Evolutionary conservation across 1,140 invertebrate genomes (phyloP), one percentile per base, ranked within the genome.

Genomic region (Belonocnema kinseyi): DNA sequence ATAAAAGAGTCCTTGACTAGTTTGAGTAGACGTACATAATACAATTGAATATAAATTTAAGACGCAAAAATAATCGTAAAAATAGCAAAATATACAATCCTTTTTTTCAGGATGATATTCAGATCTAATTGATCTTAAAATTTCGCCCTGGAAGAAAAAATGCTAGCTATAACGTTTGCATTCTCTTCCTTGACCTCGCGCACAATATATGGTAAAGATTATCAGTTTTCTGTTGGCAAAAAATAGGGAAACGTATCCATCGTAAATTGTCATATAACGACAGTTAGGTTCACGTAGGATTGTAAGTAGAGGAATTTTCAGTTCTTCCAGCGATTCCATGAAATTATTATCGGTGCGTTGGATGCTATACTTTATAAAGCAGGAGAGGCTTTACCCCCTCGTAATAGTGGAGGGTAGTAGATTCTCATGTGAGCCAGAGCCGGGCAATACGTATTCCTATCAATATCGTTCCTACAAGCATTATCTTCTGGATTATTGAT

Each of bases 401-500:
- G 26, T 73, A 74, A 72, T 40, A 51, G 50, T 21, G 73, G 72
- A 56, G 54, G 61, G 56, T 73, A 81, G 73, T 80, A 84, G 73
- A 84, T 84, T 80, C 77, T 82, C 80, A 78, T 79, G 74, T 58
- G 72, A 52, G 71, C 61, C n/a, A 79, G 80, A 83, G 77, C 80
- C 79, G 51, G 71, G 74, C 78, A 53, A 80, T 83, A 85, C 77
- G 77, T 85, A 77, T 76, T 77, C 52, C 73, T 79, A 80, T 78
- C 79, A 79, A 80, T 82, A 71, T 54, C 56, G 54, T 61, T 76
- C 70, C 72, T 73, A 54, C 61, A 53, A 58, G 75, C 77, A 80
- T 82, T 85, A 82, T 83, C 81, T 76, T 54, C 61, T 76, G 79
- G 81, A 82, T 86, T 86, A 86, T 84, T 82, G 83, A 85, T 86